phyloP scores from a whole-genome alignment of 2,113 vertebrate species.

The Steatornis caripensis region DNA sequence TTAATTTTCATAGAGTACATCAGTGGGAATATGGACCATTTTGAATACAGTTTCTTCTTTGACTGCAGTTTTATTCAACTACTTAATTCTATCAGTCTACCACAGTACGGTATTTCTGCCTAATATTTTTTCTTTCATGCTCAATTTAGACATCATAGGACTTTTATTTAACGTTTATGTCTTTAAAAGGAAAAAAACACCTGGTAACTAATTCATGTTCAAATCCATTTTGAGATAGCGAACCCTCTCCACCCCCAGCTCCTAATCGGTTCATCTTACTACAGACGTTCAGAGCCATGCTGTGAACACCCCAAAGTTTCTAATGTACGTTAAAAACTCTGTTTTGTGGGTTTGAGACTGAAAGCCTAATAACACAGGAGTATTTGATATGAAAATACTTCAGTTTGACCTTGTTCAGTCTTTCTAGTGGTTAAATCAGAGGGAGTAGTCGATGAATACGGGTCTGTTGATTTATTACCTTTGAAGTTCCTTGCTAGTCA shows the following conservation, averaged over 20 bases:
- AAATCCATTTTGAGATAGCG: neutral
- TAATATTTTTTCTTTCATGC: neutral
- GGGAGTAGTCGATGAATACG: neutral
- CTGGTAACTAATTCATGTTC: neutral
- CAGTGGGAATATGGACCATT: neutral
- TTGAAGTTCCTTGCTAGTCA: neutral
- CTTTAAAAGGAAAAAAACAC: neutral
- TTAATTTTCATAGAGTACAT: neutral
- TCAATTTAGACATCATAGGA: neutral
- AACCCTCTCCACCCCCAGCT: no score
- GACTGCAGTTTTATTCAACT: neutral
- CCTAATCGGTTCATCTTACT: neutral
- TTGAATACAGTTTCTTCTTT: neutral
- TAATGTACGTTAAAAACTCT: neutral
- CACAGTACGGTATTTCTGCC: neutral
- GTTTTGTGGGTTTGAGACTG: neutral
- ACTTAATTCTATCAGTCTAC: neutral
- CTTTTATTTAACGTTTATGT: neutral
- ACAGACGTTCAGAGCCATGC: neutral
- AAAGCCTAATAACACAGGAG: neutral
- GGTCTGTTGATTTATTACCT: neutral
- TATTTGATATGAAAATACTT: neutral
- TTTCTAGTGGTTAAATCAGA: neutral
- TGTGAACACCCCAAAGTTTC: neutral
- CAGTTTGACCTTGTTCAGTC: neutral